Evolutionary conservation across 2,888 invertebrate genomes (phyloP).

Genomic region (Melanostoma scalare): DNA sequence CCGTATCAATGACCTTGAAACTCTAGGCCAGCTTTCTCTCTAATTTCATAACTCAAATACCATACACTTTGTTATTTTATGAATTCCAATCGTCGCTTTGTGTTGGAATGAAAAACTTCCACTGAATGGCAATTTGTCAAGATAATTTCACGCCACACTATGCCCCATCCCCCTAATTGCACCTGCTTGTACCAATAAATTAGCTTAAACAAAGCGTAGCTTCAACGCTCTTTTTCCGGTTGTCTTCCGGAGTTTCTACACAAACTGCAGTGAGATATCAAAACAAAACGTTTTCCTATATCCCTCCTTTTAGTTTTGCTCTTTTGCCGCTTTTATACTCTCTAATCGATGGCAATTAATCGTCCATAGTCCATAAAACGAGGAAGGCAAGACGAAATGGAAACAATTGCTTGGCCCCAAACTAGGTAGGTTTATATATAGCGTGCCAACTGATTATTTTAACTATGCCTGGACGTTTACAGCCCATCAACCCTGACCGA

Average conservation of each 20-base stretch:
- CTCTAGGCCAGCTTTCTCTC: too few relatives aligned
- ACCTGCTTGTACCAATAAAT: conserved; percentile 26
- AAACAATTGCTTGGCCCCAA: conserved; percentile 58
- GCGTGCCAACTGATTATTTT: conserved; percentile 55
- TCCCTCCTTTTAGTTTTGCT: conserved; percentile 3
- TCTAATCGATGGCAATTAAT: conserved; percentile 68
- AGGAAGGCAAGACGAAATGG: conserved; percentile 39
- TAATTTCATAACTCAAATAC: conserved; percentile 1
- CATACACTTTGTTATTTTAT: neutral
- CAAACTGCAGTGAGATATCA: conserved; percentile 42
- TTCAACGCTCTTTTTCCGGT: conserved; percentile 61
- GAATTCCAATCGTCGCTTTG: conserved; percentile 8
- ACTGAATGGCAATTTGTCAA: conserved; percentile 40
- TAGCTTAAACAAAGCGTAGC: conserved; percentile 45
- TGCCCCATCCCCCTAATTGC: neutral
- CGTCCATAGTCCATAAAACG: conserved; percentile 28
- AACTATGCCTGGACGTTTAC: conserved; percentile 52
- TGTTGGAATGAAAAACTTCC: conserved; percentile 23
- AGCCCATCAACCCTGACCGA: conserved; percentile 72
- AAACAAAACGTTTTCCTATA: conserved; percentile 51
- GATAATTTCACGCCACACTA: conserved; percentile 16
- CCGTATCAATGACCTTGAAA: neutral
- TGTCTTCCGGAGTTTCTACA: conserved; percentile 47
- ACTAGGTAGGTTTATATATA: conserved; percentile 30
- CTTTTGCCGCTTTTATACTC: conserved; percentile 1